These are phyloP conservation scores for Halictus quadricinctus DNA, from an alignment of 2,888 invertebrate genomes.

Conservation along the genomic window DNA sequence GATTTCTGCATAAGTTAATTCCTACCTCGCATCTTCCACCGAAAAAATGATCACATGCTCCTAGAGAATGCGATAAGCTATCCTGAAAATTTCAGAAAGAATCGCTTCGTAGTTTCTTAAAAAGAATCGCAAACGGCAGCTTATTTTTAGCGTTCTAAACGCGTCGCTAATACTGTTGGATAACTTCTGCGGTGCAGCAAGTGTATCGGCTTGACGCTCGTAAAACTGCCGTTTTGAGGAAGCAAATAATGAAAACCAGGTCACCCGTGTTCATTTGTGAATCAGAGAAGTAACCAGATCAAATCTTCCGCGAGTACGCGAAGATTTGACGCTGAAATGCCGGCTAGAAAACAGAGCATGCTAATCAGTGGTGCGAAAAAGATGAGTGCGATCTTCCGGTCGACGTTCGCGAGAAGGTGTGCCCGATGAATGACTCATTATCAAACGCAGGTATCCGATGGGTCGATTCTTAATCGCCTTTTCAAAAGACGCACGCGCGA, in stretches of 20 bases:
- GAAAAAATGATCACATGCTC: too few relatives aligned
- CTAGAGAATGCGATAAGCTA: background rate
- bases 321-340: constrained; percentile 23
- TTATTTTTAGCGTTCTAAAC: background rate
- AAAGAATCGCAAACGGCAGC: background rate
- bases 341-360: constrained; percentile 51
- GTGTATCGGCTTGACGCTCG: background rate
- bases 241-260: background rate
- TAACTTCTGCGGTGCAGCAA: background rate
- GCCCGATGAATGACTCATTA: constrained; percentile 17
- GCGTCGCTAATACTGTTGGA: background rate
- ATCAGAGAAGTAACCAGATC: constrained; percentile 12
- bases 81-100: background rate
- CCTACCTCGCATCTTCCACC: too few relatives aligned
- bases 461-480: background rate
- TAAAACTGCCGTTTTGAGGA: background rate
- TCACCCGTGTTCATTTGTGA: background rate
- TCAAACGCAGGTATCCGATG: constrained; percentile 4
- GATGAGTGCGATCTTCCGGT: constrained; percentile 44
- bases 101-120: background rate
- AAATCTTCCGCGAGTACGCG: background rate
- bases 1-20: too few relatives aligned
- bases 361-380: constrained; percentile 48
- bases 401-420: constrained; percentile 21
- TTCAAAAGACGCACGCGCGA: background rate